These are phyloP conservation scores for Platygyra sinensis DNA, from an alignment of 64 coral and sea anemone species.

Conservation along the genomic window DNA sequence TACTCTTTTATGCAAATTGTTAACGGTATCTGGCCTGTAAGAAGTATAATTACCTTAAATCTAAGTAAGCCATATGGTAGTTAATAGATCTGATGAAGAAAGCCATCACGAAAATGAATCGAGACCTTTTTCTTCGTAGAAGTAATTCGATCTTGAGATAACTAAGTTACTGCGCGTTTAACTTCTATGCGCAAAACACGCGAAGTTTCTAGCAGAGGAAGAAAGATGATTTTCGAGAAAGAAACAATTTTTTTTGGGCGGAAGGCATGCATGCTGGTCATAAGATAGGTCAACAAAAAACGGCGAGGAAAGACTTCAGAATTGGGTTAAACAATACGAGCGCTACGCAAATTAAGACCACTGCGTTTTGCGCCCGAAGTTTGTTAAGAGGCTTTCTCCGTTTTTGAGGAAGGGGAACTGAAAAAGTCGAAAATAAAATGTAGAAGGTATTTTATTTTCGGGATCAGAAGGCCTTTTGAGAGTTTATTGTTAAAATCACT, in stretches of 20 bases:
- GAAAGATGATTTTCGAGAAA: not conserved
- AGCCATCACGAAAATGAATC: not conserved
- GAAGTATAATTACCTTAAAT: conserved; percentile 39
- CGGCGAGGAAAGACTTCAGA: not conserved
- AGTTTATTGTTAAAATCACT: not conserved
- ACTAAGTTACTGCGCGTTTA: not conserved
- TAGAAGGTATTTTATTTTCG: not conserved
- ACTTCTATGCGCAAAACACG: not conserved
- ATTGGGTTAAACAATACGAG: not conserved
- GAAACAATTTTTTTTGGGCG: conserved; percentile 14
- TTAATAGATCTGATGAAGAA: not conserved
- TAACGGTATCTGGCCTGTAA: conserved; percentile 48
- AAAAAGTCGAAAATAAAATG: not conserved
- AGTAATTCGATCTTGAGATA: not conserved
- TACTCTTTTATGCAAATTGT: conserved; percentile 48
- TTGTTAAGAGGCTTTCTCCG: not conserved
- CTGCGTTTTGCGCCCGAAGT: not conserved
- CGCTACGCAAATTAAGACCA: not conserved
- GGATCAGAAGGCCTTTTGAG: not conserved
- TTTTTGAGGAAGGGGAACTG: not conserved
- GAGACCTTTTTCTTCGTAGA: not conserved
- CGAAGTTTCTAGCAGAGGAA: not conserved
- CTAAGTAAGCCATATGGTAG: conserved; percentile 33
- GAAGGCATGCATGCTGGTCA: conserved; percentile 2
- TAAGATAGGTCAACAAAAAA: not conserved